Percentiles rank a stretch among this genome's conserved stretches.
These are phyloP conservation scores for Melangyna quadrimaculata DNA, from an alignment of 2,888 invertebrate species.

Conservation along the genomic window DNA sequence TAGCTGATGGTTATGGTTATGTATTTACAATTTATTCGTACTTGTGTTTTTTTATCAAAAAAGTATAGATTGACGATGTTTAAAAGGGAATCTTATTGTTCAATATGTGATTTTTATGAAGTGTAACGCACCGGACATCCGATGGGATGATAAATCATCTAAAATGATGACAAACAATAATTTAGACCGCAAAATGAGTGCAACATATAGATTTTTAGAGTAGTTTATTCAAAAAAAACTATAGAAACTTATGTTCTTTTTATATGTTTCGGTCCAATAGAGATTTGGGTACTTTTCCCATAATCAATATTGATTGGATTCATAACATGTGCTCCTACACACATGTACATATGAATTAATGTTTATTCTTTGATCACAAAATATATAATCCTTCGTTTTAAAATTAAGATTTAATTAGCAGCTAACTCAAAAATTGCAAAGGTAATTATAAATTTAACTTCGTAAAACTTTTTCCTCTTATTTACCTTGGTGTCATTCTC, in stretches of 20 bases:
- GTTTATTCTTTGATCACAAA: neutral
- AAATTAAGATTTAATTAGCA: conserved; percentile 57
- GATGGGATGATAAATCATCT: conserved; percentile 70
- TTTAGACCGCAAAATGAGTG: conserved; percentile 38
- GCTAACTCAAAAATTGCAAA: conserved; percentile 19
- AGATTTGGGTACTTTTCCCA: neutral
- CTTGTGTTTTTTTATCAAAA: conserved; percentile 27
- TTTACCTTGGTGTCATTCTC: conserved; percentile 10
- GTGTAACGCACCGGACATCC: conserved; percentile 75
- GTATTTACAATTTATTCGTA: conserved; percentile 21
- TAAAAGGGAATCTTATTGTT: conserved; percentile 28
- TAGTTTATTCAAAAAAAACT: neutral
- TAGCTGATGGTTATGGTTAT: conserved; percentile 1
- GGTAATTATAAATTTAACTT: conserved; percentile 41
- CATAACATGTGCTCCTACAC: too few relatives aligned
- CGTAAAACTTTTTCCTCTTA: conserved; percentile 47
- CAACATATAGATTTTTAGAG: neutral
- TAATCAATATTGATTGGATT: too few relatives aligned
- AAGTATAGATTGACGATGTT: conserved; percentile 16
- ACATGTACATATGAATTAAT: too few relatives aligned
- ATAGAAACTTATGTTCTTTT: neutral
- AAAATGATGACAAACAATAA: conserved; percentile 64
- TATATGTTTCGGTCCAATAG: neutral
- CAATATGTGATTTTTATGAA: conserved; percentile 69
- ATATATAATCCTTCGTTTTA: neutral